Base-by-base conservation (phyloP, 1,140 invertebrate genomes). In the Rhynchophorus ferrugineus region DNA sequence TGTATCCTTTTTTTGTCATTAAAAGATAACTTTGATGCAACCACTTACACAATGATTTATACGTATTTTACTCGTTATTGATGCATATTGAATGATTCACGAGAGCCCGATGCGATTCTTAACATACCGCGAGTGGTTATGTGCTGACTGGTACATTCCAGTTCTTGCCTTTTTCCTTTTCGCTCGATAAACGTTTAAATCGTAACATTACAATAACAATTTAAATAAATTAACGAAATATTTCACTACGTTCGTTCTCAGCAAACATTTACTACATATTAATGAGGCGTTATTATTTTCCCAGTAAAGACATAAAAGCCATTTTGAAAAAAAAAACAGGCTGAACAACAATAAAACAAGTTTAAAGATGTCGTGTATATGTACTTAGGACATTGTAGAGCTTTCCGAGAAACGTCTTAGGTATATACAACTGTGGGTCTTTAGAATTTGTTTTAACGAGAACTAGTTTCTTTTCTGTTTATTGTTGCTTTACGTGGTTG, bases 331-430 rank as follows among this genome's bases (percentile, higher is more conserved):
- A n/a, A 46, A 29, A 20, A 44, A 34, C 44, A 2, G 2, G 24
- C 11, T 11, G 24, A 29, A 9, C 24, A 35, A 24, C 14, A 46
- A 46, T 46, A 46, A 46, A 46, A 36, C 33, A 16, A n/a, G 42
- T 29, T 44, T 44, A 20, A 44, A 44, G 42, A 44, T 44, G 42
- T 44, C 24, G 19, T n/a, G 33, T 46, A 46, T 46, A 24, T 46
- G 29, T 46, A 29, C 21, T 44, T 44, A 24, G 44, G 24, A 46
- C 44, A 35, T 46, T 46, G 44, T 46, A 46, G 34, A 17, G 16
- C 13, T 46, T 46, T 46, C 44, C 29, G 21, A 46, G 44, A 46
- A 46, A 1, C 5, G 1, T 35, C 29, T 14, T 18, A 16, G 42
- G 11, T 20, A 20, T 24, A 20, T 8, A 29, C 16, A 3, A 22